Evolutionary conservation across 2,888 invertebrate genomes (phyloP).

Genomic region (Hermodice carunculata): DNA sequence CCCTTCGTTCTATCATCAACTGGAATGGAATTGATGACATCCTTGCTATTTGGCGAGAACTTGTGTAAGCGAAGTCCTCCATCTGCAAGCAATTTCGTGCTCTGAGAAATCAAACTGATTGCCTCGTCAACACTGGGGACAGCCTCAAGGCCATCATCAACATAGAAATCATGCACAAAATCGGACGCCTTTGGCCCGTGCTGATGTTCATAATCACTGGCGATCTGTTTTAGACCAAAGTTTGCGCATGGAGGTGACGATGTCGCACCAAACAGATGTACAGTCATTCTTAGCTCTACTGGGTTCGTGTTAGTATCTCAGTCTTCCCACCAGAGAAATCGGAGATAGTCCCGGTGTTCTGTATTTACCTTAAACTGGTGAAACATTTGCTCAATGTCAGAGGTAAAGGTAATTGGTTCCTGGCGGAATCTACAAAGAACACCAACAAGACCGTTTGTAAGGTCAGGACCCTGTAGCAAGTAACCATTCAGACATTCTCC

Average conservation of each 20-base stretch:
- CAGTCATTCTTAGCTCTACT: neutral
- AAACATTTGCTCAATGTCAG: slow-evolving; percentile 5
- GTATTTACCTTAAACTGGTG: neutral
- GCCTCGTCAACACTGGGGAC: too few relatives aligned
- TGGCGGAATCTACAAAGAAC: neutral
- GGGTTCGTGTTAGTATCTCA: neutral
- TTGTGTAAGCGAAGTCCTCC: too few relatives aligned
- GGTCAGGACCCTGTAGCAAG: neutral
- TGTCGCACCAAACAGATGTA: neutral
- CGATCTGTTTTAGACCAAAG: neutral
- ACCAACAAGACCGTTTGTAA: neutral
- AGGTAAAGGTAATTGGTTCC: neutral
- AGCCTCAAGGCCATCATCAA: too few relatives aligned
- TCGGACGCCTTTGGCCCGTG: too few relatives aligned
- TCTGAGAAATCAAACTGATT: too few relatives aligned
- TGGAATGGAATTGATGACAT: too few relatives aligned
- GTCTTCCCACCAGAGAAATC: slow-evolving; percentile 1
- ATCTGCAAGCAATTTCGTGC: too few relatives aligned
- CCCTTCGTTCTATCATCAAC: slow-evolving; percentile 19
- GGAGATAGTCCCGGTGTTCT: neutral
- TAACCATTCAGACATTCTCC: too few relatives aligned
- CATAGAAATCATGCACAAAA: too few relatives aligned
- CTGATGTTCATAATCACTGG: neutral
- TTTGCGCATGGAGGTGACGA: neutral
- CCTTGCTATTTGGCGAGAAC: too few relatives aligned